Evolutionary conservation across 2,888 invertebrate species (phyloP), one percentile per base, ranked within the genome.

Genomic region (Microctonus brassicae): DNA sequence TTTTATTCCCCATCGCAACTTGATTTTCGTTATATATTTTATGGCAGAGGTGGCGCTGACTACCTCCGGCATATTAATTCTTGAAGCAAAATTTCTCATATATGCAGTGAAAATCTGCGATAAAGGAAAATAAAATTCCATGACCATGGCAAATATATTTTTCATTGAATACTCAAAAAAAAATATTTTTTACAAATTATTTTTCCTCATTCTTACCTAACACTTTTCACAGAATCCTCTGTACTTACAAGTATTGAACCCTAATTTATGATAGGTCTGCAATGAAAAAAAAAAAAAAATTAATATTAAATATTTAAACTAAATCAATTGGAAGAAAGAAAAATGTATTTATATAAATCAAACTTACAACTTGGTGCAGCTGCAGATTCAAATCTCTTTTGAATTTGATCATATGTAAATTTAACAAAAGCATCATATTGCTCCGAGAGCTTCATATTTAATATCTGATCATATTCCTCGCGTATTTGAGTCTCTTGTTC

Each of bases 341-440:
- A n/a, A n/a, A n/a, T n/a, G n/a, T n/a, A n/a, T n/a, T n/a, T n/a
- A n/a, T n/a, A n/a, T n/a, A n/a, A n/a, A n/a, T n/a, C 13, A 69
- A 60, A 82, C 86, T 83, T 78, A 87, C 87, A 87, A 79, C 87
- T 87, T 76, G 87, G 87, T 74, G 84, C 85, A 80, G 86, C 86
- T 75, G 83, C 81, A 72, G 85, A 84, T 80, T 86, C 87, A 72
- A 87, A 87, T 87, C 83, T 83, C 76, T 87, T 94, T 86, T 95
- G 95, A 85, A 99, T 95, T 91, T 99, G 98, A 90, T 99, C 99
- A 83, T 96, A 94, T 81, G 98, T 98, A 89, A 99, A 99, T 89
- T 97, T 97, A 76, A 98, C 97, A 89, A 99, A 99, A 84, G 98
- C 96, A 88, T 99, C 98, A 87, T 99, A 99, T 89, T 99, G 98